These are phyloP conservation scores for Ganaspis brasiliensis DNA, from an alignment of 2,888 invertebrate genomes.

Conservation along the genomic window DNA sequence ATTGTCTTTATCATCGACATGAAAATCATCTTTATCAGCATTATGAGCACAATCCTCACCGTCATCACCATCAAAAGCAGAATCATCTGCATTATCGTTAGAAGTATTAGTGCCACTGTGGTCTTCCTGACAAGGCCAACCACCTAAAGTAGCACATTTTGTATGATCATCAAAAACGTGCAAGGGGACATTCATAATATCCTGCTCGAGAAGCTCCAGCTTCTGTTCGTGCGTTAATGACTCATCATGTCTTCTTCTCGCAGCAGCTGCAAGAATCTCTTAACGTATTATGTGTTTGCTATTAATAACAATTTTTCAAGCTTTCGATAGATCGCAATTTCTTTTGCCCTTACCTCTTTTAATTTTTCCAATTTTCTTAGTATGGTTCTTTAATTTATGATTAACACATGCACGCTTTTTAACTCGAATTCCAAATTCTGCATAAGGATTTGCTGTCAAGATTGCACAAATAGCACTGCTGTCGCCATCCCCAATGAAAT, in stretches of 20 bases:
- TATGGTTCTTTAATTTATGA: slow-evolving; percentile 10
- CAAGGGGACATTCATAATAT: slow-evolving; percentile 3
- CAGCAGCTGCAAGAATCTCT: neutral
- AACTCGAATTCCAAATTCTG: neutral
- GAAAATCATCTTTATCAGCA: too few species aligned
- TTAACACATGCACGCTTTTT: neutral
- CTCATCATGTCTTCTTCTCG: neutral
- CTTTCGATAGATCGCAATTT: neutral
- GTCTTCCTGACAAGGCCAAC: neutral
- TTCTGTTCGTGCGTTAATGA: neutral
- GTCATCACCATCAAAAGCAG: neutral
- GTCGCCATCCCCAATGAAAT: neutral
- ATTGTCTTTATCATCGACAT: neutral
- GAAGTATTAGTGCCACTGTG: neutral
- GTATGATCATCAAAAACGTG: slow-evolving; percentile 14
- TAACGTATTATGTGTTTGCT: neutral
- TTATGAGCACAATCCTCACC: neutral
- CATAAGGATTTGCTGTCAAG: neutral
- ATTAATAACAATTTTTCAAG: neutral
- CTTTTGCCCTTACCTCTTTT: neutral
- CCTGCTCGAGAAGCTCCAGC: neutral
- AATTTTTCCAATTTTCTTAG: neutral
- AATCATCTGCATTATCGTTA: neutral
- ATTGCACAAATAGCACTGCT: neutral
- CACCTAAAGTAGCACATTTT: neutral